Conservation (phyloP, 2,888 invertebrate genomes). For the Catocala nupta region DNA sequence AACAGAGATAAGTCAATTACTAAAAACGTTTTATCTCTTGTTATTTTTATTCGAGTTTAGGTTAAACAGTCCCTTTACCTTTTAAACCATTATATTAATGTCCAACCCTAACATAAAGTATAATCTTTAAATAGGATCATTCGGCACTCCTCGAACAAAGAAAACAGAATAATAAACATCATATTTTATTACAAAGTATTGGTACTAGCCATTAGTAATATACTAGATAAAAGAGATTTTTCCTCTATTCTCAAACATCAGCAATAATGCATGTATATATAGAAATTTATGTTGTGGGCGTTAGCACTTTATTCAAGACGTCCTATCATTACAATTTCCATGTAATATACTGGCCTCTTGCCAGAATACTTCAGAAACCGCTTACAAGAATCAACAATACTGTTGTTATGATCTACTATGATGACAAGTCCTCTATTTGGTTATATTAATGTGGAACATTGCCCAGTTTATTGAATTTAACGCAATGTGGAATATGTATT, state of each 20-base stretch:
- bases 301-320: slow-evolving; percentile 28
- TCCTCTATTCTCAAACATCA: slow-evolving; percentile 31
- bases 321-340: neutral
- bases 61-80: neutral
- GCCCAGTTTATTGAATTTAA: too few species aligned
- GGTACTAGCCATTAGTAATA: slow-evolving; percentile 1
- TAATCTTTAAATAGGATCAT: slow-evolving; percentile 29
- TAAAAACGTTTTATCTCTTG: too few species aligned
- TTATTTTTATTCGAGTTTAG: too few species aligned
- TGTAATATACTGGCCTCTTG: slow-evolving; percentile 26
- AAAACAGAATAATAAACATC: slow-evolving; percentile 54
- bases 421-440: neutral
- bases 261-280: slow-evolving; percentile 1
- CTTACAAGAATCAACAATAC: slow-evolving; percentile 5
- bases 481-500: too few species aligned
- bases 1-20: too few species aligned
- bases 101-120: slow-evolving; percentile 23
- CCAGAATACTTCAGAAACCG: slow-evolving; percentile 22
- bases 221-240: slow-evolving; percentile 28
- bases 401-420: slow-evolving; percentile 11
- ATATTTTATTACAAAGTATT: slow-evolving; percentile 43
- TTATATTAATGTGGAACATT: slow-evolving; percentile 11
- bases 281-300: neutral
- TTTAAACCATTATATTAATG: slow-evolving; percentile 31
- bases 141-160: slow-evolving; percentile 33